phyloP scores from a whole-genome alignment of 2,797 vertebrate species.

The Rhinogobio ventralis region DNA sequence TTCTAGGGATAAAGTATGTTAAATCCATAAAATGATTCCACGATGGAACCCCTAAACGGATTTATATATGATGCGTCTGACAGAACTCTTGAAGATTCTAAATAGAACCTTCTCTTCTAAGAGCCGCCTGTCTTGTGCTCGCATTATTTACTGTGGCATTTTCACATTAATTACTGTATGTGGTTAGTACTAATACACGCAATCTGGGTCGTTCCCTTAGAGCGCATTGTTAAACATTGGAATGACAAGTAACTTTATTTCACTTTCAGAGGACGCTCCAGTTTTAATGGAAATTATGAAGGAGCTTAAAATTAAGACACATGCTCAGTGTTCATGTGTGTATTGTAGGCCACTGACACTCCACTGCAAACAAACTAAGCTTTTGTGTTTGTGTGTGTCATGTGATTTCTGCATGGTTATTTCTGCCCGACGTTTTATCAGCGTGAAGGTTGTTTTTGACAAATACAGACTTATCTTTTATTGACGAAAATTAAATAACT shows the following conservation, averaged over 20 bases:
- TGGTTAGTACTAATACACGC: not conserved
- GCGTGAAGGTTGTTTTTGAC: not conserved
- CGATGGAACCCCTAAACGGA: rapidly evolving
- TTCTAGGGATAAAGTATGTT: too few species aligned
- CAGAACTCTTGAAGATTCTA: not conserved
- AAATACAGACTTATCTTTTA: not conserved
- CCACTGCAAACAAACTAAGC: not conserved
- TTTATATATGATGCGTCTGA: not conserved
- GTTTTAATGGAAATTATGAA: not conserved
- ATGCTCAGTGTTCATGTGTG: not conserved
- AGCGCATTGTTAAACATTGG: not conserved
- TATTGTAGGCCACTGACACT: not conserved
- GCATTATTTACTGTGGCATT: not conserved
- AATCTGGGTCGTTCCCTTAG: not conserved
- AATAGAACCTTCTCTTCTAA: not conserved
- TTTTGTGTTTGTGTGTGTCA: constrained; percentile 1
- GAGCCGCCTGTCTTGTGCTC: not conserved
- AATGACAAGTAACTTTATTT: not conserved
- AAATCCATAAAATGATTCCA: too few species aligned
- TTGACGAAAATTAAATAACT: not conserved
- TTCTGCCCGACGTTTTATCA: not conserved
- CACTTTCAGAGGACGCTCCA: not conserved
- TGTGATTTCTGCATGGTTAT: not conserved
- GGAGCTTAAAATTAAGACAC: not conserved
- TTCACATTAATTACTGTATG: not conserved